Conservation (phyloP, 2,113 vertebrate species). For the Penelope pileata region DNA sequence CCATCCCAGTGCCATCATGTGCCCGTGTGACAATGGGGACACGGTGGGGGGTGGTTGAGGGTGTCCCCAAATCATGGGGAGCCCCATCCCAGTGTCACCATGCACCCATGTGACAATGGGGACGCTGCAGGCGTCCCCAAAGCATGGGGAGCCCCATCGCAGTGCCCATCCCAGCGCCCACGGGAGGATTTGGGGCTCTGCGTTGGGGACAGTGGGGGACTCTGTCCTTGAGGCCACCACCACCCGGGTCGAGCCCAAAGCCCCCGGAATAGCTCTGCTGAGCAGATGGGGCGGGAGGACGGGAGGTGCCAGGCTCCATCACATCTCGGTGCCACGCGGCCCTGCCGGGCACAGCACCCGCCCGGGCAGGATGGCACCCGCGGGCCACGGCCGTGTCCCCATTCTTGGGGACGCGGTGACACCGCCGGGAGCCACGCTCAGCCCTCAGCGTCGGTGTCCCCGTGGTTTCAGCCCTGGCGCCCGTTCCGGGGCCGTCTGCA, state of each 20-base stretch:
- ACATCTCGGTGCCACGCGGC: not conserved
- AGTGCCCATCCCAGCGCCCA: too few relatives aligned
- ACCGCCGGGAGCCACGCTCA: not conserved
- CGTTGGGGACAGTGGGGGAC: too few relatives aligned
- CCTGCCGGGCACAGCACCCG: not conserved
- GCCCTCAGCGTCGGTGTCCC: too few relatives aligned
- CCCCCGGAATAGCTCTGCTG: not conserved
- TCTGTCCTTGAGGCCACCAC: rapidly evolving
- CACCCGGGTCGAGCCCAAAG: not conserved
- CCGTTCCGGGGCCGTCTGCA: not conserved
- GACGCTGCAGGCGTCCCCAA: too few relatives aligned
- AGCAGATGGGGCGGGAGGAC: not conserved
- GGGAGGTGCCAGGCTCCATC: not conserved
- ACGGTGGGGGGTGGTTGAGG: too few relatives aligned
- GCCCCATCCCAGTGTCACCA: not conserved
- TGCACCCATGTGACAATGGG: too few relatives aligned
- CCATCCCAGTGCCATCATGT: too few relatives aligned
- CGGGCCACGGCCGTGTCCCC: not conserved
- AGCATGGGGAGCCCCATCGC: too few relatives aligned
- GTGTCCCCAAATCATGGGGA: too few relatives aligned
- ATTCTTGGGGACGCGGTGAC: rapidly evolving
- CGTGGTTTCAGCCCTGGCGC: too few relatives aligned
- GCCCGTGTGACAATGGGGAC: too few relatives aligned
- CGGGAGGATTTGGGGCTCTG: not conserved
- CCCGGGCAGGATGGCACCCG: not conserved